phyloP scores from a whole-genome alignment of 37 sponge, comb jelly and placozoan species.

The Eunapius fragilis region DNA sequence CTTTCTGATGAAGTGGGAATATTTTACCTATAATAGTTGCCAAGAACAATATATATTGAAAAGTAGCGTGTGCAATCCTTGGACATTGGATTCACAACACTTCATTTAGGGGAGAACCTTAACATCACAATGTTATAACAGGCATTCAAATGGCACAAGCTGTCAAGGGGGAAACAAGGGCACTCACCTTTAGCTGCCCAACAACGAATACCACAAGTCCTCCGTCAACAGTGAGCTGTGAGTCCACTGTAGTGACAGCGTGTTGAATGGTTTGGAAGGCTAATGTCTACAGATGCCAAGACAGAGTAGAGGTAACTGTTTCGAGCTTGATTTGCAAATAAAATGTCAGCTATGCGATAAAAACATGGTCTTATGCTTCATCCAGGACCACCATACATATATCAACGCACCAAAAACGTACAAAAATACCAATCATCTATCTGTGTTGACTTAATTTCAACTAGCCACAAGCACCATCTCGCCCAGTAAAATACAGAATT shows the following conservation, averaged over 20 bases:
- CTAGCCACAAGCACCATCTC: neutral
- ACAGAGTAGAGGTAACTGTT: neutral
- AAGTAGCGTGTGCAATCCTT: too few relatives aligned
- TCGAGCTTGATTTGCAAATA: neutral
- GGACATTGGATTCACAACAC: too few relatives aligned
- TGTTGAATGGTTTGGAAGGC: slow-evolving; percentile 71
- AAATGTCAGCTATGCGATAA: neutral
- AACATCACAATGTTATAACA: neutral
- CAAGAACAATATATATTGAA: too few relatives aligned
- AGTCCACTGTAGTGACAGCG: slow-evolving; percentile 66
- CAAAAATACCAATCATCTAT: neutral
- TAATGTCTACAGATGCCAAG: slow-evolving; percentile 54
- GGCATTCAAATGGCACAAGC: neutral
- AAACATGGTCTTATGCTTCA: neutral
- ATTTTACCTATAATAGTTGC: too few relatives aligned
- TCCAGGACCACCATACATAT: neutral
- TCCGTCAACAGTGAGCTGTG: slow-evolving; percentile 44
- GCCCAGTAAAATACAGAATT: neutral
- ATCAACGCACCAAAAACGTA: neutral
- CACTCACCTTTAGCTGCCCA: slow-evolving; percentile 81
- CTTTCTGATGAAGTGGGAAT: too few relatives aligned
- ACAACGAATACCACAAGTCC: slow-evolving; percentile 64
- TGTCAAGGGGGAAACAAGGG: too few relatives aligned
- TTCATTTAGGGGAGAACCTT: too few relatives aligned
- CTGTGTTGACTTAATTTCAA: neutral